A percentile compares a stretch with the other conserved stretches of the same genome.
These are phyloP conservation scores for Eretmochelys imbricata DNA, from an alignment of 2,113 vertebrate species.

Conservation along the genomic window DNA sequence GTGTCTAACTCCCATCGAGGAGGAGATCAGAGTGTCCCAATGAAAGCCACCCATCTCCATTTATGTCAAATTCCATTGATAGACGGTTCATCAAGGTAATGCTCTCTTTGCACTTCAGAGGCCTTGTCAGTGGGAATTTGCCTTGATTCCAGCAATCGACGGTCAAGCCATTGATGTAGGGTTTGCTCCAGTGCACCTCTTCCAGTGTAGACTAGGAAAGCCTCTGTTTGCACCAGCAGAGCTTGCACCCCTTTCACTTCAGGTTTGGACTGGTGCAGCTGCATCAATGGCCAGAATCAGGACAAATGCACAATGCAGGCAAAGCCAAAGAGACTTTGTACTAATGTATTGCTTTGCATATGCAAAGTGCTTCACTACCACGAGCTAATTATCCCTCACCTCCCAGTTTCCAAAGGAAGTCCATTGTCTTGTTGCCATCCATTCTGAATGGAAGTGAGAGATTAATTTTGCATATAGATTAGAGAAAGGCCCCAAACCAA, in stretches of 20 bases:
- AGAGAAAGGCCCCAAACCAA: conserved; percentile 26
- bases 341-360: neutral
- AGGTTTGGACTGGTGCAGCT: neutral
- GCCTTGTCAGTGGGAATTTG: conserved; percentile 28
- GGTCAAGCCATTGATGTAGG: neutral
- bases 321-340: neutral
- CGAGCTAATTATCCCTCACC: neutral
- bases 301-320: conserved; percentile 7
- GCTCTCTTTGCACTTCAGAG: neutral
- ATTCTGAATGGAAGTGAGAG: neutral
- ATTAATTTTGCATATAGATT: conserved; percentile 31
- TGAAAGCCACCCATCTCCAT: conserved; percentile 12
- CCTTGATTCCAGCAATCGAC: conserved; percentile 51
- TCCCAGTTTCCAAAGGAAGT: conserved; percentile 14
- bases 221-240: neutral
- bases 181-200: neutral
- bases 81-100: neutral
- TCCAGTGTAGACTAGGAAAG: neutral
- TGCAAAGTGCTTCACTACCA: neutral
- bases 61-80: neutral
- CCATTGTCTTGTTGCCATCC: neutral
- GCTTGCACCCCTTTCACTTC: neutral
- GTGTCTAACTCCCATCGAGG: neutral
- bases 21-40: conserved; percentile 10
- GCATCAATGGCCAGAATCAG: conserved; percentile 30